Evolutionary conservation across 1,140 invertebrate species (phyloP).

Genomic region (Drosophila pallidifrons): DNA sequence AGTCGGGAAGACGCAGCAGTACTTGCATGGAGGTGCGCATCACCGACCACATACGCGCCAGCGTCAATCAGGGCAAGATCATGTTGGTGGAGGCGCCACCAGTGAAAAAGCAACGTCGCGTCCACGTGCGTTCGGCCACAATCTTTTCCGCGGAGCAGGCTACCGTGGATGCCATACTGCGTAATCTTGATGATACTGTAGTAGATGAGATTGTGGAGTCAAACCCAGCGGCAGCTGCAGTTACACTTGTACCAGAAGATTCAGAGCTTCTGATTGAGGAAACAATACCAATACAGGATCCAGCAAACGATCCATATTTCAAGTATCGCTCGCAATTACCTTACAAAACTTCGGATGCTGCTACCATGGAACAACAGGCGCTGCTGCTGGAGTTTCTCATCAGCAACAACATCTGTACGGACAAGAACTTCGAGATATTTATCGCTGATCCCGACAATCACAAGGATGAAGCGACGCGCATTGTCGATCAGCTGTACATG

Average conservation of each 20-base stretch:
- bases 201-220: slow-evolving; percentile 68
- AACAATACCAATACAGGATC: neutral
- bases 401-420: slow-evolving; percentile 76
- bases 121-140: slow-evolving; percentile 64
- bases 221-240: neutral
- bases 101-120: slow-evolving; percentile 45
- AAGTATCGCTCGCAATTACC: slow-evolving; percentile 68
- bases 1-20: slow-evolving; percentile 62
- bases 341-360: slow-evolving; percentile 69
- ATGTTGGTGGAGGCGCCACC: slow-evolving; percentile 51
- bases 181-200: slow-evolving; percentile 70
- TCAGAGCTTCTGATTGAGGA: too few relatives aligned
- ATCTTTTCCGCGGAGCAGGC: slow-evolving; percentile 79
- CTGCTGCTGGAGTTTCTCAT: slow-evolving; percentile 78
- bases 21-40: slow-evolving; percentile 77
- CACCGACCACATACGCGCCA: slow-evolving; percentile 74
- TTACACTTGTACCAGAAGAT: neutral
- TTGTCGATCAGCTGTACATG: slow-evolving; percentile 70
- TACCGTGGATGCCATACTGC: slow-evolving; percentile 76
- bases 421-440: slow-evolving; percentile 80
- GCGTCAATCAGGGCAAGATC: slow-evolving; percentile 73
- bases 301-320: slow-evolving; percentile 42
- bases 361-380: slow-evolving; percentile 68
- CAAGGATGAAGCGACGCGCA: slow-evolving; percentile 71
- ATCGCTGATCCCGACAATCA: slow-evolving; percentile 78